Percentiles rank a stretch among this genome's conserved stretches.
Conservation (phyloP, 2,113 vertebrate genomes). For the Hystrix brachyura region DNA sequence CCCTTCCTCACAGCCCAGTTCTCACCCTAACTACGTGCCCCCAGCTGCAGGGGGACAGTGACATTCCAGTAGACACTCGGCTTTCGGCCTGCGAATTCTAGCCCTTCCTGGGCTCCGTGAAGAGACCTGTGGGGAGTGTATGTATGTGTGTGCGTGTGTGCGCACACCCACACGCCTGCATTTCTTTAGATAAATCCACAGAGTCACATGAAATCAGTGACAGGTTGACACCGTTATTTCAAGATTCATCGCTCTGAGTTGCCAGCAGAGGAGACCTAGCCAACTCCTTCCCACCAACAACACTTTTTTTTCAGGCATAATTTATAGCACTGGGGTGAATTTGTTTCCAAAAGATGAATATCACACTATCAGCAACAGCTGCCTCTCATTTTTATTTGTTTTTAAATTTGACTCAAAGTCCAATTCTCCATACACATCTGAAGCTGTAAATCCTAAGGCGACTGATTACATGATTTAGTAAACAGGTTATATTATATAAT, state of each 20-base stretch:
- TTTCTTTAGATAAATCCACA: conserved; percentile 82
- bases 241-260: conserved; percentile 83
- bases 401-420: conserved; percentile 82
- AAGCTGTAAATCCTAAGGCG: conserved; percentile 82
- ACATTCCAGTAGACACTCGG: background rate
- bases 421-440: conserved; percentile 81
- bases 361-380: conserved; percentile 80
- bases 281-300: conserved; percentile 78
- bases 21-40: fast-evolving
- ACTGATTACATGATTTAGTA: conserved; percentile 82
- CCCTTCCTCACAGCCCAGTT: background rate
- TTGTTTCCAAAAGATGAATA: conserved; percentile 86
- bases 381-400: conserved; percentile 84
- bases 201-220: conserved; percentile 85
- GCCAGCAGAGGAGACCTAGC: conserved; percentile 74
- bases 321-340: conserved; percentile 84
- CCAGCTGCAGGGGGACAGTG: background rate
- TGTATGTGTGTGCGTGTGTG: background rate
- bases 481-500: conserved; percentile 77
- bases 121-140: conserved; percentile 26
- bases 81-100: background rate
- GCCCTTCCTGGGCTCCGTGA: background rate
- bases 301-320: conserved; percentile 81
- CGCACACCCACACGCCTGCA: background rate
- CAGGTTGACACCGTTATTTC: conserved; percentile 81